phyloP scores from a whole-genome alignment of 1,140 invertebrate species.

The Drosophila triauraria region DNA sequence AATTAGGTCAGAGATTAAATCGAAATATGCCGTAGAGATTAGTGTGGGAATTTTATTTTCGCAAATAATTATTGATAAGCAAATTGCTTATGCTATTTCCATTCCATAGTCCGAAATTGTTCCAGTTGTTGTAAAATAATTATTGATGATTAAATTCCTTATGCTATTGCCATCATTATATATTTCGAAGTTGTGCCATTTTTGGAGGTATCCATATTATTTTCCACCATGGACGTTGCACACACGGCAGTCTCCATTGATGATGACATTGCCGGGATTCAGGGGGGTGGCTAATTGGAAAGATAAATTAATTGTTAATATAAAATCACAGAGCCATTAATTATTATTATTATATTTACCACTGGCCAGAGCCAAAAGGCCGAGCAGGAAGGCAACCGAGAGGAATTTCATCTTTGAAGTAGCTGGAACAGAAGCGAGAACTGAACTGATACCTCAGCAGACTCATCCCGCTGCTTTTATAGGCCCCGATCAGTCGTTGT shows the following conservation, averaged over 20 bases:
- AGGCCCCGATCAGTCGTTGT: background rate
- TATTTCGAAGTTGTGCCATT: background rate
- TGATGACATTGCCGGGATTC: conserved; percentile 69
- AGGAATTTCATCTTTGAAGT: conserved; percentile 67
- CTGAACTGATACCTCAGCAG: conserved; percentile 36
- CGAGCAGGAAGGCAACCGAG: conserved; percentile 65
- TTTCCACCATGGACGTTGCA: conserved; percentile 71
- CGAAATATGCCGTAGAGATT: conserved; percentile 29
- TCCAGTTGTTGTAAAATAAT: background rate
- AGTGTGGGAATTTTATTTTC: conserved; percentile 42
- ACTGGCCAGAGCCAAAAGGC: conserved; percentile 63
- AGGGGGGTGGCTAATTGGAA: conserved; percentile 48
- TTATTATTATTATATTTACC: conserved; percentile 31
- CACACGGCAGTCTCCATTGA: conserved; percentile 61
- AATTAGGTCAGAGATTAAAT: conserved; percentile 51
- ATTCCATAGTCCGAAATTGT: conserved; percentile 4
- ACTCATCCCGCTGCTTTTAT: conserved; percentile 14
- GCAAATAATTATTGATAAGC: conserved; percentile 23
- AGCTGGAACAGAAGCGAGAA: conserved; percentile 24
- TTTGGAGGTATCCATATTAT: conserved; percentile 11
- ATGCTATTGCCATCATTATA: conserved; percentile 9
- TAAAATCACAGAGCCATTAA: background rate
- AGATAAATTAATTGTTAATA: background rate
- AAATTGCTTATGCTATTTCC: conserved; percentile 7
- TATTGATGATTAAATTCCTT: conserved; percentile 14